Conservation (phyloP, 2,888 invertebrate species). For the Autographa gamma region DNA sequence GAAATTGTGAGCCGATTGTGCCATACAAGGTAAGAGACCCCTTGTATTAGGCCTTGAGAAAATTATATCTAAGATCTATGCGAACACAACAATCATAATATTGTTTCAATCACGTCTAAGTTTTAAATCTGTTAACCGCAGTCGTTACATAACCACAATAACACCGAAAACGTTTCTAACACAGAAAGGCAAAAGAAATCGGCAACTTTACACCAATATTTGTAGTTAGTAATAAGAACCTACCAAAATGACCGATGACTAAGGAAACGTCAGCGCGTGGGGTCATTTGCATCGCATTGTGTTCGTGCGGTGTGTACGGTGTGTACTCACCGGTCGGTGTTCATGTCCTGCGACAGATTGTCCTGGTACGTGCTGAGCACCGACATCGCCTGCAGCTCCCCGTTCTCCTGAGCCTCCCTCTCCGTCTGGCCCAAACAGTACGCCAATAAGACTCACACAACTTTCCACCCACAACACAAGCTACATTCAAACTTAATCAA, state of each 20-base stretch:
- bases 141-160: constrained; percentile 15
- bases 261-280: constrained; percentile 37
- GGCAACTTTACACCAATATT: constrained; percentile 11
- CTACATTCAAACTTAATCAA: constrained; percentile 28
- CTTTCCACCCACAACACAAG: constrained; percentile 16
- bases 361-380: constrained; percentile 89
- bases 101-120: constrained; percentile 3
- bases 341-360: constrained; percentile 89
- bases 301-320: constrained; percentile 41
- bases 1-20: neutral
- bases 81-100: neutral
- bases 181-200: constrained; percentile 34
- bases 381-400: constrained; percentile 89
- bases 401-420: constrained; percentile 78
- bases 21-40: neutral
- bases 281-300: constrained; percentile 38
- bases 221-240: constrained; percentile 37
- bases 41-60: neutral
- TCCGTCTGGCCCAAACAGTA: constrained; percentile 81
- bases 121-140: neutral
- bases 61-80: neutral
- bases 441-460: constrained; percentile 41
- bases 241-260: constrained; percentile 41
- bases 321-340: constrained; percentile 88
- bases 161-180: constrained; percentile 11